Evolutionary conservation across 2,797 vertebrate genomes (phyloP), one percentile per base, ranked within the genome.

Genomic region (Capromys pilorides): DNA sequence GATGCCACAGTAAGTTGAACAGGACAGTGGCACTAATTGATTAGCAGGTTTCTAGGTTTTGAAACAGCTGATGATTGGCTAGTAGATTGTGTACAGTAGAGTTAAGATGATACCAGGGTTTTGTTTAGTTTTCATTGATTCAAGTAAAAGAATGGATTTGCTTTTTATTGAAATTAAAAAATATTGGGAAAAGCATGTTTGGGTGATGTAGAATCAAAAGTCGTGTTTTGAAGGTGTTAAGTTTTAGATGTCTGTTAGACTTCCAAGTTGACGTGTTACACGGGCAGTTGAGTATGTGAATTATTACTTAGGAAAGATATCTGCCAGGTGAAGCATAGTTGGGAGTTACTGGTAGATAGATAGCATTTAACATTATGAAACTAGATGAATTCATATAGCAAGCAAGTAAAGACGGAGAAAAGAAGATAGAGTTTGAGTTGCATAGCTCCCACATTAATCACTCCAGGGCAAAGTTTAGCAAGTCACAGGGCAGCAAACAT

Each of bases 41-140:
- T 22, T 57, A 80, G 57, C 78, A 81, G 45, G 22, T 78, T 87
- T 94, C 64, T 93, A 81, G 41, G 21, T 67, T n/a, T 2, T 89
- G n/a, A 84, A 49, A 45, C 59, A 6, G 26, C 33, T 81, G 67
- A 82, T 33, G n/a, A 61, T 90, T 88, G 79, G 10, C 73, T 49
- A 24, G 41, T 80, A 54, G 89, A 62, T 69, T 51, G 22, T 33
- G 66, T 83, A 54, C 54, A 77, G 26, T 54, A 67, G 71, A 84
- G 90, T 93, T 82, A 85, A 59, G 21, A 36, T 90, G 64, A 90
- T 66, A 80, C 5, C 39, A 57, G 45, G 21, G 28, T 16, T 77
- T 81, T 88, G 41, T 8, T 75, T 75, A 41, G 24, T 88, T 92
- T 92, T 88, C 82, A 69, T 88, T 69, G 62, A 13, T 80, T 93